A percentile compares a stretch with the other conserved stretches of the same genome.
Conservation (phyloP, 92 coral and sea anemone genomes). For the Porites lobata region DNA sequence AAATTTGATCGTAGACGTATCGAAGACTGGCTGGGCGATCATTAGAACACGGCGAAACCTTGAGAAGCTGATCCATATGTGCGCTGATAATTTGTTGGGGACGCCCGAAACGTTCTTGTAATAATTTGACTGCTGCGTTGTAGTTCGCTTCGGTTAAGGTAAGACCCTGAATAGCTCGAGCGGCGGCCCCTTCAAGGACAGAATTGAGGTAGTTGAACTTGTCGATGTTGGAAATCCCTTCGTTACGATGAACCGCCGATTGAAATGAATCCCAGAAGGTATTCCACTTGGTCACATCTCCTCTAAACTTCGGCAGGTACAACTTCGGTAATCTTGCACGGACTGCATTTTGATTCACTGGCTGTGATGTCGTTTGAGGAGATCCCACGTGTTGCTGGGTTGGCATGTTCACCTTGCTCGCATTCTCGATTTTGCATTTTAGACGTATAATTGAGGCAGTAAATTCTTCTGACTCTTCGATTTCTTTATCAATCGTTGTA, state of each 20-base stretch:
- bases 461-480: constrained; percentile 53
- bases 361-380: neutral
- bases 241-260: constrained; percentile 29
- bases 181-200: constrained; percentile 49
- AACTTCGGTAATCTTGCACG: constrained; percentile 59
- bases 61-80: constrained; percentile 71
- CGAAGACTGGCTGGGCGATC: neutral
- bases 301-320: constrained; percentile 32
- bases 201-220: constrained; percentile 54
- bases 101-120: constrained; percentile 47
- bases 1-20: constrained; percentile 23
- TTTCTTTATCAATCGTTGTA: constrained; percentile 36
- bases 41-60: constrained; percentile 46
- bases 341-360: neutral
- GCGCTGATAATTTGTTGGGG: constrained; percentile 67
- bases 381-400: constrained; percentile 1
- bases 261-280: constrained; percentile 62
- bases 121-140: constrained; percentile 34
- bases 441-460: constrained; percentile 10
- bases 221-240: constrained; percentile 31
- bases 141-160: constrained; percentile 46
- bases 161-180: constrained; percentile 62
- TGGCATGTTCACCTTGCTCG: no score
- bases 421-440: constrained; percentile 7
- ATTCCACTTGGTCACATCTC: neutral